phyloP scores from a whole-genome alignment of 1,140 invertebrate genomes.

The Anastrepha ludens region DNA sequence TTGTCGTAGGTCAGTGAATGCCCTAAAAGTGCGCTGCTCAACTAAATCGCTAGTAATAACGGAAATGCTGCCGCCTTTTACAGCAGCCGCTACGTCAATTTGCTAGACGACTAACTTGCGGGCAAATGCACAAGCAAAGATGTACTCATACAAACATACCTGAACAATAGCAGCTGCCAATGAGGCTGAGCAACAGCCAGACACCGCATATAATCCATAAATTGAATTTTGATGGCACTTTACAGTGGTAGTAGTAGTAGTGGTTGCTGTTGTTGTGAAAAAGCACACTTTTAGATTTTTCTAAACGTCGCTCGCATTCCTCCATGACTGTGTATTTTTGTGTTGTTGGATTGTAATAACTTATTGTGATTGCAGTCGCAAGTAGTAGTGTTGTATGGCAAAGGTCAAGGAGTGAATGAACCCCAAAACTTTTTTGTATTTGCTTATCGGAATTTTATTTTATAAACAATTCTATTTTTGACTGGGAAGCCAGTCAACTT shows the following conservation, averaged over 20 bases:
- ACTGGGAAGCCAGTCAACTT: too few relatives aligned
- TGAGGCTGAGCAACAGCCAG: constrained; percentile 44
- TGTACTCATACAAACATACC: not conserved
- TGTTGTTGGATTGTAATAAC: not conserved
- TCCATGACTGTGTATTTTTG: constrained; percentile 36
- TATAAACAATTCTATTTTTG: not conserved
- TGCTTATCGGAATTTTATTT: not conserved
- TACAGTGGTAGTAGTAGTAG: not conserved
- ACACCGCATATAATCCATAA: constrained; percentile 35
- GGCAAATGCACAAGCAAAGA: not conserved
- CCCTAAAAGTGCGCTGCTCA: not conserved
- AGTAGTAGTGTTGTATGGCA: constrained; percentile 9
- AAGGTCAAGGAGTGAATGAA: constrained; percentile 31
- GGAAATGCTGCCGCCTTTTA: not conserved
- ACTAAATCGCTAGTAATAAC: constrained; percentile 24
- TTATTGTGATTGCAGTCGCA: not conserved
- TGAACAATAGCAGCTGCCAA: constrained; percentile 36
- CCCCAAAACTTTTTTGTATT: not conserved
- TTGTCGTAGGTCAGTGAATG: constrained; percentile 39
- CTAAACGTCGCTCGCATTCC: constrained; percentile 34
- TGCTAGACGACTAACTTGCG: not conserved
- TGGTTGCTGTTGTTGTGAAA: not conserved
- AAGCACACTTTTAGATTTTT: not conserved
- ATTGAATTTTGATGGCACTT: constrained; percentile 42
- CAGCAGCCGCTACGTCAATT: not conserved